Evolutionary conservation across 2,113 vertebrate species (phyloP).

Genomic region (Diphyllodes magnificus): DNA sequence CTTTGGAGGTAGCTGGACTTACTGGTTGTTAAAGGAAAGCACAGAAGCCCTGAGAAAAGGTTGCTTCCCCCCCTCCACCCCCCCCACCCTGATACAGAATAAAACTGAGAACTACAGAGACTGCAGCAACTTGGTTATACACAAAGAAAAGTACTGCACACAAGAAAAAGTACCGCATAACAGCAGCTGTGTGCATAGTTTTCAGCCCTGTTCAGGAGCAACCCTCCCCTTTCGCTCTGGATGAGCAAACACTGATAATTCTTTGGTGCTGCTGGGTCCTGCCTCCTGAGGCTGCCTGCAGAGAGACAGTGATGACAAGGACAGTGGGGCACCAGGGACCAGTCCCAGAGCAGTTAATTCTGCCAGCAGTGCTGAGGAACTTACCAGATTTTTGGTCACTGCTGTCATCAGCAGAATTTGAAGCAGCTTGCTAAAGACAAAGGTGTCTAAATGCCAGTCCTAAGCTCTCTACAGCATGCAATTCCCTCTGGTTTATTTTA

Average conservation of each 20-base stretch:
- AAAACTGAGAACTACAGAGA: not conserved
- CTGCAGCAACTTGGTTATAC: not conserved
- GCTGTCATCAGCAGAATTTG: slow-evolving; percentile 28
- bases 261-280: not conserved
- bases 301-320: not conserved
- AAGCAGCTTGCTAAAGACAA: not conserved
- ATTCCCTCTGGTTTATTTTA: not conserved
- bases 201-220: not conserved
- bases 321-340: not conserved
- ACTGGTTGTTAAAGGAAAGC: not conserved
- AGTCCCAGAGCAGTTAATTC: not conserved
- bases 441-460: not conserved
- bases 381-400: not conserved
- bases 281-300: not conserved
- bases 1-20: not conserved
- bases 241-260: not conserved
- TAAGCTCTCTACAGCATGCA: not conserved
- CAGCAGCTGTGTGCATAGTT: not conserved
- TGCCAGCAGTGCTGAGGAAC: not conserved
- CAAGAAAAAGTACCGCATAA: not conserved
- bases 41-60: not conserved
- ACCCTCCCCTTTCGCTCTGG: not conserved
- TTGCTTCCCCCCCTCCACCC: not conserved
- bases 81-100: not conserved
- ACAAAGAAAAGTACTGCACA: not conserved